Conservation (phyloP, 2,113 vertebrate species). For the Cynoglossus semilaevis region DNA sequence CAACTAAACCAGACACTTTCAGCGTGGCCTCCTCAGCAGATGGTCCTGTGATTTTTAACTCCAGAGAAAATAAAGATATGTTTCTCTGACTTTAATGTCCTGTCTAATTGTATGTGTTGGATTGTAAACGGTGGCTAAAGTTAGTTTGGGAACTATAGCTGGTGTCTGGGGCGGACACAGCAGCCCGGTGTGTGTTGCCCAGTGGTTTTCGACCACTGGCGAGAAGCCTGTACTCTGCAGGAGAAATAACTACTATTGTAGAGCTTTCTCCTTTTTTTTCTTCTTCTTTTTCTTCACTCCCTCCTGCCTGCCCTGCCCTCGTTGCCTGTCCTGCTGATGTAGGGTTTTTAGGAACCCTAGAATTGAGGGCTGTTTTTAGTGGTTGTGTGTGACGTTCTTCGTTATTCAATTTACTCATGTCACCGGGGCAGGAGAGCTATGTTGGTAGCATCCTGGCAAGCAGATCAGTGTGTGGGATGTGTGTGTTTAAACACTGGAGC, state of each 20-base stretch:
- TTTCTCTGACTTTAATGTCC: slow-evolving; percentile 58
- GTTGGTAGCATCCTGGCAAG: slow-evolving; percentile 30
- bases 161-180: slow-evolving; percentile 54
- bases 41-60: slow-evolving; percentile 21
- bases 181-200: slow-evolving; percentile 32
- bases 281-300: slow-evolving; percentile 23
- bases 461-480: slow-evolving; percentile 16
- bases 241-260: slow-evolving; percentile 69
- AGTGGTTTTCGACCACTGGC: slow-evolving; percentile 61
- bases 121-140: slow-evolving; percentile 68
- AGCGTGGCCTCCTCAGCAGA: slow-evolving; percentile 27
- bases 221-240: slow-evolving; percentile 45
- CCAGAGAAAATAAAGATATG: slow-evolving; percentile 59
- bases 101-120: slow-evolving; percentile 67
- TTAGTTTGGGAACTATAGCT: slow-evolving; percentile 64
- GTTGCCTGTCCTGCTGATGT: slow-evolving; percentile 50
- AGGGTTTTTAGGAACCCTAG: slow-evolving; percentile 55
- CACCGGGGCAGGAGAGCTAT: slow-evolving; percentile 42
- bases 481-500: slow-evolving; percentile 25
- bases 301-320: slow-evolving; percentile 36
- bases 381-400: slow-evolving; percentile 66
- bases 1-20: slow-evolving; percentile 16
- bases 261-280: slow-evolving; percentile 32
- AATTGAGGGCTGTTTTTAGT: slow-evolving; percentile 67
- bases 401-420: slow-evolving; percentile 55